These are phyloP conservation scores for Conops quadrifasciatus DNA, from an alignment of 2,888 invertebrate species.

Conservation along the genomic window DNA sequence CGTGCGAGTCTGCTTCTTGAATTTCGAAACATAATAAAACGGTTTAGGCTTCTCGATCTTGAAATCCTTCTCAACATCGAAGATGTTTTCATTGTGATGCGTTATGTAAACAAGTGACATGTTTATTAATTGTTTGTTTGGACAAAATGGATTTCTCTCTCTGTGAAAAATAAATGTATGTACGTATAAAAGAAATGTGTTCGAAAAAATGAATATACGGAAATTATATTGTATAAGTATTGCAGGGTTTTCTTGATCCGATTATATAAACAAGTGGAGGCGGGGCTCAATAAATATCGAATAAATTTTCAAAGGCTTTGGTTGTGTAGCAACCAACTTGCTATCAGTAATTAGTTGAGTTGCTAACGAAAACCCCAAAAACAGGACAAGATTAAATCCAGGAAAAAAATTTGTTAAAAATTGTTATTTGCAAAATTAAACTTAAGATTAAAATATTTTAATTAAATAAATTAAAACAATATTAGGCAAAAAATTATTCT, in stretches of 20 bases:
- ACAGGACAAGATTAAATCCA: no score
- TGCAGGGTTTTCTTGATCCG: background rate
- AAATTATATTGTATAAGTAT: background rate
- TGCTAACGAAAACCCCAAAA: no score
- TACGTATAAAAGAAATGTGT: constrained; percentile 5
- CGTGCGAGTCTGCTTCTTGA: constrained; percentile 42
- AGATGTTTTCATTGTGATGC: constrained; percentile 75
- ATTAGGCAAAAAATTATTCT: no score
- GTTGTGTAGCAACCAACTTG: background rate
- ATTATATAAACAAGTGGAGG: background rate
- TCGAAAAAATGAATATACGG: background rate
- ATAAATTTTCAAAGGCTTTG: background rate
- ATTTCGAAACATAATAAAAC: constrained; percentile 41
- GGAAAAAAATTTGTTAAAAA: no score
- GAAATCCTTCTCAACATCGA: constrained; percentile 60
- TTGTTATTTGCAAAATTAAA: no score
- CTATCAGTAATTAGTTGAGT: no score
- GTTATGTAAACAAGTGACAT: constrained; percentile 75
- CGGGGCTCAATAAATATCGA: background rate
- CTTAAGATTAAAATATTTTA: no score
- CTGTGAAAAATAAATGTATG: background rate
- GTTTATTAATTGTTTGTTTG: constrained; percentile 35
- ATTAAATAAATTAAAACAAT: no score
- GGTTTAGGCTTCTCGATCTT: constrained; percentile 33
- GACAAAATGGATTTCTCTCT: background rate